Base-by-base conservation (phyloP, 2,797 vertebrate genomes). In the Meda fulgida region DNA sequence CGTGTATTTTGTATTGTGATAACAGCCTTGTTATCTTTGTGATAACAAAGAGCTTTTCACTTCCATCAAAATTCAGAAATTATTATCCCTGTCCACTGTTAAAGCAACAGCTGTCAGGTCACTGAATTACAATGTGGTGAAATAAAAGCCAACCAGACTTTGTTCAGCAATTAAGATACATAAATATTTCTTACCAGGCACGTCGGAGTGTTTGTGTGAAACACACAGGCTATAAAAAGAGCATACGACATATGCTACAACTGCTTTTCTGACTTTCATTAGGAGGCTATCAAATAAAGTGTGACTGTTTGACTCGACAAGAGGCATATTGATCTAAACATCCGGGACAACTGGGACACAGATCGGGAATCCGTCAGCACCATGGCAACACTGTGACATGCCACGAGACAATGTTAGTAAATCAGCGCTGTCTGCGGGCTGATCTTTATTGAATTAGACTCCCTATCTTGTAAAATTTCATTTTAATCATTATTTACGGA, bases 371-470 rank as follows among this genome's bases (percentile, higher is more conserved):
- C 86, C 46, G 46, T 81, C 75, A 87, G 80, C 26, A 40, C 86
- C 86, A 87, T 85, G 75, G 83, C 80, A 87, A 85, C 86, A 82
- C 78, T 71, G 73, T 81, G 82, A 71, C 86, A 78, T 51, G 38
- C 40, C 78, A 53, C 40, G 5, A 78, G 83, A 84, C 70, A 67
- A 36, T 67, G 55, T 78, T 55, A 34, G 65, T 84, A 84, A 66
- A 78, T 55, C 63, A 73, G 34, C 48, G 9, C 58, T 29, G 63
- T 84, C 65, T 84, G 76, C 55, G 5, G 78, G 21, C 72, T 84
- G 65, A 77, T 78, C 34, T 58, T 78, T 48, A 80, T 81, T 75
- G 31, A 67, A 82, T 67, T 72, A 60, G 53, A 81, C 46, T 85
- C 67, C 23, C 48, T 70, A 40, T 66, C 76, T 58, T 78, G 66